Conservation (phyloP, 2,113 vertebrate species). For the Eidolon helvum region DNA sequence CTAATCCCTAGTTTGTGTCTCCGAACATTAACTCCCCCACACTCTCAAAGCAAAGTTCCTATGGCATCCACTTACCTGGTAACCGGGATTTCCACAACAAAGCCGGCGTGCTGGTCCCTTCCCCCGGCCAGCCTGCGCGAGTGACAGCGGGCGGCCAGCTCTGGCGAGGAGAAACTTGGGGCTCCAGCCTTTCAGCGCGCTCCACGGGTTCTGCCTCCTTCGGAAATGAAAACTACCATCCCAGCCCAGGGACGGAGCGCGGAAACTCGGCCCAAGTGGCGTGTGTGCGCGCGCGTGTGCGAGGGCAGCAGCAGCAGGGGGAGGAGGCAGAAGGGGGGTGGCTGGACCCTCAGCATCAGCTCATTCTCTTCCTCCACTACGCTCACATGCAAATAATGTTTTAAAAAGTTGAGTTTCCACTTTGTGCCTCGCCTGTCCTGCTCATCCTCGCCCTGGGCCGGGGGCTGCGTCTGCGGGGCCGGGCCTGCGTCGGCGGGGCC, state of each 20-base stretch:
- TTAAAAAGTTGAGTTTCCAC: constrained; percentile 58
- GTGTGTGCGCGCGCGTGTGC: constrained; percentile 45
- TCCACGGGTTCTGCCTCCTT: constrained; percentile 41
- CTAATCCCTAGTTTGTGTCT: constrained; percentile 8
- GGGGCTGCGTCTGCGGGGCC: not conserved
- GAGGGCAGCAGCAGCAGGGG: constrained; percentile 36
- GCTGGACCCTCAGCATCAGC: constrained; percentile 69
- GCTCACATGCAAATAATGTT: not conserved
- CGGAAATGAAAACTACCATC: constrained; percentile 51
- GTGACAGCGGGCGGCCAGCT: constrained; percentile 48
- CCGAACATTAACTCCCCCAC: constrained; percentile 25
- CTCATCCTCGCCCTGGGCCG: constrained; percentile 31
- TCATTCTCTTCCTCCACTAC: not conserved
- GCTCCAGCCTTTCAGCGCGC: constrained; percentile 42
- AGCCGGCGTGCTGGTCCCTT: constrained; percentile 64
- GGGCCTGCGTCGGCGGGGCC: not conserved
- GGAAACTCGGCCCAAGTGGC: constrained; percentile 59
- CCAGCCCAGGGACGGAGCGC: constrained; percentile 40
- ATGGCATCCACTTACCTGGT: constrained; percentile 81
- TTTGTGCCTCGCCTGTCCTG: constrained; percentile 25
- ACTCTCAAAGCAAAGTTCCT: constrained; percentile 71
- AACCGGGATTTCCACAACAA: constrained; percentile 78
- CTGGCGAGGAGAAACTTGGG: constrained; percentile 36
- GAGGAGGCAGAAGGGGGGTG: constrained; percentile 41
- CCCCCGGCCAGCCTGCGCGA: constrained; percentile 33